phyloP scores from a whole-genome alignment of 1,140 invertebrate species.

The Drosophila hydei region DNA sequence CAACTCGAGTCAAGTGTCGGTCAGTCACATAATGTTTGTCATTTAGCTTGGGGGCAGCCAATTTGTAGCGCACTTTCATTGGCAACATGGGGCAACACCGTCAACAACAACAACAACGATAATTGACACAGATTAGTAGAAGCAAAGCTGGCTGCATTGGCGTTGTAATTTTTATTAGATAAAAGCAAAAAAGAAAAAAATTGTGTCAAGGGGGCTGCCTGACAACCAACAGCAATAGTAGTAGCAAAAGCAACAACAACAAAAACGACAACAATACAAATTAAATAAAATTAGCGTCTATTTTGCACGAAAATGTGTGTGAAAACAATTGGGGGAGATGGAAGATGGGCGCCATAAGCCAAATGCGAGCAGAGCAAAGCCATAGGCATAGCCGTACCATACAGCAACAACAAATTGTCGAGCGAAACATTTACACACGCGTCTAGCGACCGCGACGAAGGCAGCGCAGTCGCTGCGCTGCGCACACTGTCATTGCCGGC shows the following conservation, averaged over 20 bases:
- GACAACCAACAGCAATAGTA: conserved; percentile 34
- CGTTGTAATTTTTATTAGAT: conserved; percentile 70
- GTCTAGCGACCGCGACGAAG: conserved; percentile 39
- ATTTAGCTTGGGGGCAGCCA: conserved; percentile 57
- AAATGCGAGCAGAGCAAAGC: conserved; percentile 7
- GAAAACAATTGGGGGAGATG: conserved; percentile 37
- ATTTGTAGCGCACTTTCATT: conserved; percentile 62
- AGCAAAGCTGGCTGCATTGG: conserved; percentile 26
- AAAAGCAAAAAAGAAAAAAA: conserved; percentile 62
- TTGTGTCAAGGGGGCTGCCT: conserved; percentile 73
- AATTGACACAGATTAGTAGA: conserved; percentile 55
- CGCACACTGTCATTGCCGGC: conserved; percentile 24
- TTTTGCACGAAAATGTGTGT: conserved; percentile 69
- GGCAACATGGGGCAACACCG: conserved; percentile 44
- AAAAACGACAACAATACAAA: conserved; percentile 57
- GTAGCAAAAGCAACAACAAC: not conserved
- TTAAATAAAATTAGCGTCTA: conserved; percentile 79
- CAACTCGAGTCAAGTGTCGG: conserved; percentile 36
- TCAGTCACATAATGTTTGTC: conserved; percentile 66
- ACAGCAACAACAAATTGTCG: conserved; percentile 21
- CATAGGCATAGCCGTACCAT: conserved; percentile 40
- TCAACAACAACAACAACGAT: conserved; percentile 36
- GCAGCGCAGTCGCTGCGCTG: conserved; percentile 15
- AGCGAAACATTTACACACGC: conserved; percentile 38
- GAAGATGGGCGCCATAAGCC: conserved; percentile 35